Evolutionary conservation across 2,888 invertebrate genomes (phyloP).

Genomic region (Standfussiana lucernea): DNA sequence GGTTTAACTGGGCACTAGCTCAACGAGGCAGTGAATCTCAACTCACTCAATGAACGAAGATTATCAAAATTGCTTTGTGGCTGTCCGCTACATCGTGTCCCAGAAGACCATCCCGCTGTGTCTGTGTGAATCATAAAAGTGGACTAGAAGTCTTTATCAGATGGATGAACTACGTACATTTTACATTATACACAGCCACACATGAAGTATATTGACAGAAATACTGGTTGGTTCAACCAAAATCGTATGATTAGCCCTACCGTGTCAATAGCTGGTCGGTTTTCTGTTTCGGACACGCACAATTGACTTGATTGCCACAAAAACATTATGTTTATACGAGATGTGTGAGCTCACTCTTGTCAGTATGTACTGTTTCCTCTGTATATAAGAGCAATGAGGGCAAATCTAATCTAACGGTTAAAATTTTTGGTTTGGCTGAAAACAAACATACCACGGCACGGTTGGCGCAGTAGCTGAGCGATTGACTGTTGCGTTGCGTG

Average conservation of each 20-base stretch:
- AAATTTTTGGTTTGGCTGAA: neutral
- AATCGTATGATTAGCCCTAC: neutral
- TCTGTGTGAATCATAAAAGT: slow-evolving; percentile 26
- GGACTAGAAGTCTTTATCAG: neutral
- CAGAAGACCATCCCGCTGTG: too few species aligned
- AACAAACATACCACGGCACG: neutral
- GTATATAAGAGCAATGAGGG: neutral
- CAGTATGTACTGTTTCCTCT: neutral
- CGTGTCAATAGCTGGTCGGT: neutral
- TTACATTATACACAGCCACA: slow-evolving; percentile 8
- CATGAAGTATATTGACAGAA: neutral
- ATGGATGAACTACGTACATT: neutral
- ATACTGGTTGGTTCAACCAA: neutral
- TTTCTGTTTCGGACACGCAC: neutral
- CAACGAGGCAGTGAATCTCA: too few species aligned
- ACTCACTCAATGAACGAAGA: neutral
- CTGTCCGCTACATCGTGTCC: neutral
- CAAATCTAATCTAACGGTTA: neutral
- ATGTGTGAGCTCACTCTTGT: neutral
- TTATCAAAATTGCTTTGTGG: neutral
- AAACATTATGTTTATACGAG: neutral
- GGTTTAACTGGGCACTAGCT: too few species aligned
- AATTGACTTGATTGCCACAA: neutral
- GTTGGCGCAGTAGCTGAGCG: too few species aligned
- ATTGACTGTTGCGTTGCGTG: too few species aligned